phyloP scores from a whole-genome alignment of 2,113 vertebrate genomes.

The Natator depressus region DNA sequence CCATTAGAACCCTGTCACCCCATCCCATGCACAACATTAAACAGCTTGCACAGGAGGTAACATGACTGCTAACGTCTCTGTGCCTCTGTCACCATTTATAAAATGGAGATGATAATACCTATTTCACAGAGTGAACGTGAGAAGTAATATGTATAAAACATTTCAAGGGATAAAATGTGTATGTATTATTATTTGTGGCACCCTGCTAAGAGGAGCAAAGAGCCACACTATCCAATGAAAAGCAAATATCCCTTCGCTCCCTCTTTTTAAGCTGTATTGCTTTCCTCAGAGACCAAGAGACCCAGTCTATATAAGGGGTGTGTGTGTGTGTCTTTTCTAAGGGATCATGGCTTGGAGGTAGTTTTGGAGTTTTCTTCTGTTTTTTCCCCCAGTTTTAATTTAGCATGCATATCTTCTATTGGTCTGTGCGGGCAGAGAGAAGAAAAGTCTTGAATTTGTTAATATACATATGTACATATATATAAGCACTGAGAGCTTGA shows the following conservation, averaged over 20 bases:
- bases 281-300: background rate
- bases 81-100: background rate
- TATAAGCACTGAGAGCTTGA: background rate
- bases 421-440: background rate
- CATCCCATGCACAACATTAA: background rate
- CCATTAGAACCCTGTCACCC: background rate
- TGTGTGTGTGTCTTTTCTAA: background rate
- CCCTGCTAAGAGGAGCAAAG: background rate
- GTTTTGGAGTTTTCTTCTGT: background rate
- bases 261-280: accelerated
- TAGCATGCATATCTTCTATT: background rate
- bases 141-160: background rate
- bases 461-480: background rate
- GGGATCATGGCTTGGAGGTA: background rate
- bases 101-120: background rate
- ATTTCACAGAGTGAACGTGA: background rate
- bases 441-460: background rate
- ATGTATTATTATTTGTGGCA: background rate
- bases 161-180: background rate
- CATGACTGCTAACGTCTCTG: background rate
- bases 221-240: background rate
- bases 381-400: background rate
- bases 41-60: background rate
- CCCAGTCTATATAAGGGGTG: accelerated
- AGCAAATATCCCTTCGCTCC: background rate